Percentiles rank a stretch among this genome's conserved stretches.
Evolutionary conservation across 2,797 vertebrate genomes (phyloP).

Genomic region (Alosa sapidissima): DNA sequence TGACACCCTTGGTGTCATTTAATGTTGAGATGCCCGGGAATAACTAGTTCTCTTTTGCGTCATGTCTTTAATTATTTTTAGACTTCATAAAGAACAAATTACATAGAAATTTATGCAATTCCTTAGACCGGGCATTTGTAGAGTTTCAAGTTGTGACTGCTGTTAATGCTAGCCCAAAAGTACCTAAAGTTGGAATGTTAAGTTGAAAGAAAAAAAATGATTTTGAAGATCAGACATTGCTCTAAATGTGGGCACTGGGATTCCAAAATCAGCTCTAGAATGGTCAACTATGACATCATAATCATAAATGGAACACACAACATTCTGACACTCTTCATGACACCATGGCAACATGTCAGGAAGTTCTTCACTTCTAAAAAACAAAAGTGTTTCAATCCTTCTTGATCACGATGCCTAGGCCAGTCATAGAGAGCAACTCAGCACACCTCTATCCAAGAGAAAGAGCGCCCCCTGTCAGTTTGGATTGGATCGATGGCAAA

Average conservation of each 20-base stretch:
- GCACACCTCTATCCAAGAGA: slow-evolving; percentile 1
- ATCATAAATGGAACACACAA: not conserved
- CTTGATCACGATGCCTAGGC: not conserved
- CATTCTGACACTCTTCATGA: not conserved
- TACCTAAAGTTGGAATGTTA: no score
- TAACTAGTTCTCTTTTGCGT: not conserved
- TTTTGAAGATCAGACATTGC: not conserved
- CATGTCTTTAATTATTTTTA: not conserved
- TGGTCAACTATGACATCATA: slow-evolving; percentile 10
- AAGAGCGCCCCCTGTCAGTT: not conserved
- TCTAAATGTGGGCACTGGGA: no score
- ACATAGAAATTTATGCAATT: not conserved
- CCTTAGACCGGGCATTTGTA: not conserved
- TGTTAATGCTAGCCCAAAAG: not conserved
- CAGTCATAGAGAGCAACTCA: not conserved
- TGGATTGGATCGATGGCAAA: slow-evolving; percentile 48
- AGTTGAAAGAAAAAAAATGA: not conserved
- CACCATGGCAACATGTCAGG: not conserved
- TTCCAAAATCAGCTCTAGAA: not conserved
- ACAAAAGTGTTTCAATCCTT: not conserved
- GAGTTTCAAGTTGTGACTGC: no score
- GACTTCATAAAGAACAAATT: not conserved
- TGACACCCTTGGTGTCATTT: not conserved
- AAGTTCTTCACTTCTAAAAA: not conserved
- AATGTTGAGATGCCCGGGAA: not conserved